Evolutionary conservation across 2,888 invertebrate genomes (phyloP), one percentile per base, ranked within the genome.

Genomic region (Abrostola triplasia): DNA sequence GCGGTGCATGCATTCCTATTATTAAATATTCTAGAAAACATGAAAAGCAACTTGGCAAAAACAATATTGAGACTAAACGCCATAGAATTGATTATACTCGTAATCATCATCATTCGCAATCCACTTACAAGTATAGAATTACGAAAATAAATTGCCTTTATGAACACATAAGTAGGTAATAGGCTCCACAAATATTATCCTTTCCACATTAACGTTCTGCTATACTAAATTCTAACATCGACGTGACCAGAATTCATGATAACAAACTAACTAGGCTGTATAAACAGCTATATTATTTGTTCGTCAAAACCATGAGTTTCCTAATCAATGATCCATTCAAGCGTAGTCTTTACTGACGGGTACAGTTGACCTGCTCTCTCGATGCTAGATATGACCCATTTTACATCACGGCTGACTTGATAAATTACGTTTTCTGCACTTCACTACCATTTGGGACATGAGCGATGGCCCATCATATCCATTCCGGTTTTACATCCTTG

Each of bases 341-440:
- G 69, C 63, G 36, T 61, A 38, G 55, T 54, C 38, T 38, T 35
- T 42, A 37, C 36, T 53, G 36, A 35, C 11, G 55, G 47, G 50
- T 37, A 63, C 74, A 57, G 70, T 37, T 69, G 71, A 71, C 70
- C 63, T 63, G 38, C 67, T 57, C 55, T 47, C 49, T 1, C 42
- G 47, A 38, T 56, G 47, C 37, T 36, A 54, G 35, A 13, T n/a
- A 41, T 42, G 42, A 13, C 40, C 63, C 8, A 57, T 63, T 73
- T 73, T 53, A 51, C 37, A 55, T 13, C 6, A 50, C 10, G 58
- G 40, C 47, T 38, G 49, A 6, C 37, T 54, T 69, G 53, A 69
- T 63, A 63, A 63, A 73, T 63, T 36, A 38, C 13, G 24, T 63
- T 73, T 55, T 67, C 36, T 73, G 56, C 37, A 59, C 10, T 68